Evolutionary conservation across 2,113 vertebrate genomes (phyloP).

Genomic region (Cephalopterus ornatus): DNA sequence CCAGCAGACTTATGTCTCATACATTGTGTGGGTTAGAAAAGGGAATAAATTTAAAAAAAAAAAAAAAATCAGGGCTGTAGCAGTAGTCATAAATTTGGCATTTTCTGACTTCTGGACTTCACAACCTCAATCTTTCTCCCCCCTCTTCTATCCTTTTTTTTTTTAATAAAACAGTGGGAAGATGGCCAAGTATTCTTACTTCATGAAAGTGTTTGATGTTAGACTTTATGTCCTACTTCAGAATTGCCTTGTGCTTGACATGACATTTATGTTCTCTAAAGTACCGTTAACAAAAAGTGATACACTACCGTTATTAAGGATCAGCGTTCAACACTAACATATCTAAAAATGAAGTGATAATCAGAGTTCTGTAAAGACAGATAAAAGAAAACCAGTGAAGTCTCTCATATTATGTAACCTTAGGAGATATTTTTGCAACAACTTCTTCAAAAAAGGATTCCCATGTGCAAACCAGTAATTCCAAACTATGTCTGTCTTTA

Average conservation of each 20-base stretch:
- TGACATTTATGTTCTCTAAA: not conserved
- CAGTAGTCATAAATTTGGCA: not conserved
- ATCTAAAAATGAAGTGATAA: not conserved
- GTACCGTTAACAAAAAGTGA: not conserved
- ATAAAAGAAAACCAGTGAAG: not conserved
- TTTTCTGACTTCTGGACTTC: not conserved
- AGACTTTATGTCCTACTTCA: not conserved
- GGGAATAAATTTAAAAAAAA: not conserved
- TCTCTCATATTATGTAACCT: not conserved
- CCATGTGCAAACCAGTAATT: not conserved
- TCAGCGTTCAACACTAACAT: not conserved
- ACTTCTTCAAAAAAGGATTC: not conserved
- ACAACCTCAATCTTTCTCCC: not conserved
- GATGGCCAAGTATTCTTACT: not conserved
- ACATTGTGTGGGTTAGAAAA: not conserved
- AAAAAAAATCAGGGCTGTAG: not conserved
- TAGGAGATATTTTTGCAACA: not conserved
- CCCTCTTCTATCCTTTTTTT: accelerated
- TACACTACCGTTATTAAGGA: not conserved
- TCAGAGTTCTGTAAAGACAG: not conserved
- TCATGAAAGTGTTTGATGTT: not conserved
- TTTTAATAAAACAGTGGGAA: not conserved
- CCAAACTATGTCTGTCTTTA: not conserved
- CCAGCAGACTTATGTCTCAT: not conserved
- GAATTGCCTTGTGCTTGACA: not conserved